phyloP scores from a whole-genome alignment of 2,113 vertebrate genomes.

The Beaufortia kweichowensis region DNA sequence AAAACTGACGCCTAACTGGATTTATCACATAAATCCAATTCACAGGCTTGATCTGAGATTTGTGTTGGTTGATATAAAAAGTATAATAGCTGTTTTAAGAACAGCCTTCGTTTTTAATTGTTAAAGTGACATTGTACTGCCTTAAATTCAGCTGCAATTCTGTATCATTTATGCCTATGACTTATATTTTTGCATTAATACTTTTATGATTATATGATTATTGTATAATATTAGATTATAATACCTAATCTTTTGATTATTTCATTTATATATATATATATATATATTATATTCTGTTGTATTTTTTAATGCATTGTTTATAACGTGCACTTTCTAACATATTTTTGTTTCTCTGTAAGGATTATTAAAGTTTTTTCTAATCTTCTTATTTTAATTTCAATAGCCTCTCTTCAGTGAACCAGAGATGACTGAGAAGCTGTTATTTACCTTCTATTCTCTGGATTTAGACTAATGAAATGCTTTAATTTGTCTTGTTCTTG shows the following conservation, averaged over 20 bases:
- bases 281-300: no score
- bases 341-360: no score
- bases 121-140: background rate
- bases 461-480: background rate
- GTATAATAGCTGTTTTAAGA: background rate
- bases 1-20: background rate
- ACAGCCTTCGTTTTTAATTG: background rate
- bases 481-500: background rate
- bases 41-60: background rate
- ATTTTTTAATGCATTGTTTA: no score
- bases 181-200: no score
- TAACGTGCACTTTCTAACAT: no score
- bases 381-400: background rate
- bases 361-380: background rate
- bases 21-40: constrained; percentile 5
- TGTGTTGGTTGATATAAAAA: constrained; percentile 2
- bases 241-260: no score
- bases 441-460: background rate
- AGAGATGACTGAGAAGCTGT: no score
- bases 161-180: no score
- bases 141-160: no score
- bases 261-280: no score
- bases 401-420: background rate
- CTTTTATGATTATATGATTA: no score
- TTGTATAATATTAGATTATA: no score